Evolutionary conservation across 2,797 vertebrate genomes (phyloP).

Genomic region (Harpagifer antarcticus): DNA sequence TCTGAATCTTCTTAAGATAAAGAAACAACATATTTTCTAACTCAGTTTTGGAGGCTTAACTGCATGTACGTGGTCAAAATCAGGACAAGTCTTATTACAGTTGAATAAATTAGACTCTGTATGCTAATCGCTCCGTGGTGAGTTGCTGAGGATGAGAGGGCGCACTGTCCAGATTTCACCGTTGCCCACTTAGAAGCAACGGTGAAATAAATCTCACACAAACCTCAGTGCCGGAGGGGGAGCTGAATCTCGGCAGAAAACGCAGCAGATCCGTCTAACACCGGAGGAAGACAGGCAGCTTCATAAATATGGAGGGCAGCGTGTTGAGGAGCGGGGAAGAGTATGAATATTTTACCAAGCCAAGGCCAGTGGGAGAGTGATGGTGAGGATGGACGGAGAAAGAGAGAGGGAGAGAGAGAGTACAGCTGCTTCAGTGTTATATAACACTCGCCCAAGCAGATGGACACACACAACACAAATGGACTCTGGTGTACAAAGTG

Average conservation of each 20-base stretch:
- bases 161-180: slow-evolving; percentile 9
- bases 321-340: slow-evolving; percentile 49
- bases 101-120: background rate
- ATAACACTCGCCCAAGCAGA: slow-evolving; percentile 69
- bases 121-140: slow-evolving; percentile 18
- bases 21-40: no score
- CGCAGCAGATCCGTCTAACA: slow-evolving; percentile 48
- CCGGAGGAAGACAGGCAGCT: slow-evolving; percentile 56
- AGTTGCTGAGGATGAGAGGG: slow-evolving; percentile 6
- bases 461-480: slow-evolving; percentile 46
- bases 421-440: slow-evolving; percentile 67
- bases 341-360: slow-evolving; percentile 75
- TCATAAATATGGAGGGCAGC: slow-evolving; percentile 75
- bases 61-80: background rate
- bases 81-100: background rate
- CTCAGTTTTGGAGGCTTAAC: background rate
- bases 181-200: slow-evolving; percentile 44
- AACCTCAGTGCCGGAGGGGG: slow-evolving; percentile 23
- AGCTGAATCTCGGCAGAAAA: slow-evolving; percentile 49
- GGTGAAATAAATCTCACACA: slow-evolving; percentile 57
- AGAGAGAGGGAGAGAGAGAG: slow-evolving; percentile 29
- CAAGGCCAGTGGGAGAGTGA: slow-evolving; percentile 61
- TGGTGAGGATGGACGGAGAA: slow-evolving; percentile 46
- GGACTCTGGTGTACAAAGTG: slow-evolving; percentile 48
- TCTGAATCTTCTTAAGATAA: no score